A percentile compares a stretch with the other conserved stretches of the same genome.
phyloP scores from a whole-genome alignment of 1,140 invertebrate species.

The Conus ventricosus region DNA sequence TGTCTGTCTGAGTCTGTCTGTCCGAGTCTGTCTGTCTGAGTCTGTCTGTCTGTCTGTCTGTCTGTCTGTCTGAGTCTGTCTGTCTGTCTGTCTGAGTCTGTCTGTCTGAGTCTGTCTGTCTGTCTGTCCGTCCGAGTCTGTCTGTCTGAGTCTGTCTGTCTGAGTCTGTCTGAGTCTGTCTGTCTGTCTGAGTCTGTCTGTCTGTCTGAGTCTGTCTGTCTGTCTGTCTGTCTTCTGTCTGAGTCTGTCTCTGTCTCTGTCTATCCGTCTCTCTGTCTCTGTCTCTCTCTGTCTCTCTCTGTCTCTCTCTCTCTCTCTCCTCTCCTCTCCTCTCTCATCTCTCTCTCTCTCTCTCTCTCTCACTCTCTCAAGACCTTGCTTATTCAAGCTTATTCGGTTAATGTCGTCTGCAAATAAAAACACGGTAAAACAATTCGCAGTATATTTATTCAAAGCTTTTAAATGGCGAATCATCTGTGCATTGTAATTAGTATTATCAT shows the following conservation, averaged over 20 bases:
- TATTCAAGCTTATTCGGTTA: too few relatives aligned
- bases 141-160: slow-evolving; percentile 2
- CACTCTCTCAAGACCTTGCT: too few relatives aligned
- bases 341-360: too few relatives aligned
- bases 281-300: background rate
- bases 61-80: background rate
- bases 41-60: background rate
- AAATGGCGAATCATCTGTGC: too few relatives aligned
- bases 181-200: slow-evolving; percentile 71
- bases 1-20: slow-evolving; percentile 5
- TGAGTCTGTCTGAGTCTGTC: background rate
- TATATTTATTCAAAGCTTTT: too few relatives aligned
- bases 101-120: too few relatives aligned
- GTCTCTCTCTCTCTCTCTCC: background rate
- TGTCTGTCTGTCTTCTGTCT: slow-evolving; percentile 16
- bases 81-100: too few relatives aligned
- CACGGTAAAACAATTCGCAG: too few relatives aligned
- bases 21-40: background rate
- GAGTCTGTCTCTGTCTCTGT: too few relatives aligned
- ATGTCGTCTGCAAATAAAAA: too few relatives aligned
- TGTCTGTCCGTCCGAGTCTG: background rate
- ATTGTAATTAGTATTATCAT: too few relatives aligned
- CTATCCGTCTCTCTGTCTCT: background rate
- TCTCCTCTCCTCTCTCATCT: too few relatives aligned
- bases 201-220: background rate